Evolutionary conservation across 1,140 invertebrate genomes (phyloP).

Genomic region (Tetramorium alpestre): DNA sequence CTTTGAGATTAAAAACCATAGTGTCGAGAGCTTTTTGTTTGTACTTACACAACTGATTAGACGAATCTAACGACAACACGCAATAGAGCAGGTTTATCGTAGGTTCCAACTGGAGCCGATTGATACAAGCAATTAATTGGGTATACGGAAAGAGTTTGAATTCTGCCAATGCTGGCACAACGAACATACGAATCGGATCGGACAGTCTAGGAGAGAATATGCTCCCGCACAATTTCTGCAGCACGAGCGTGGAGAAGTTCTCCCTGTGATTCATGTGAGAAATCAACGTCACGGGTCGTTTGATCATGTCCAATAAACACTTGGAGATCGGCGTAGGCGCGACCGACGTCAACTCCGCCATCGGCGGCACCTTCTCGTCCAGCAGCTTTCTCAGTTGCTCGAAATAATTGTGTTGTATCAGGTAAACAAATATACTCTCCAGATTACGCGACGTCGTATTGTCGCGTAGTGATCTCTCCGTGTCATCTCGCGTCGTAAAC

Average conservation of each 20-base stretch:
- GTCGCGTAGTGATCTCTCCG: constrained; percentile 84
- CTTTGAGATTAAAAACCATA: neutral
- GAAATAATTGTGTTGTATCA: constrained; percentile 89
- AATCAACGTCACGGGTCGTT: constrained; percentile 89
- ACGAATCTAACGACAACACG: constrained; percentile 89
- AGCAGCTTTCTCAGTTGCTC: constrained; percentile 89
- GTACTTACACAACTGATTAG: constrained; percentile 87
- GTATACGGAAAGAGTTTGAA: constrained; percentile 84
- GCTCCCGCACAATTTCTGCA: constrained; percentile 78
- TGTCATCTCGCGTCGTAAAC: constrained; percentile 88
- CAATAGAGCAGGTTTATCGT: constrained; percentile 87
- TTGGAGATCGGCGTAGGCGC: constrained; percentile 92
- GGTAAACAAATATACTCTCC: constrained; percentile 80
- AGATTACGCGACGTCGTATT: constrained; percentile 80
- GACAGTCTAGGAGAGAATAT: constrained; percentile 82
- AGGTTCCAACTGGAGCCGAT: constrained; percentile 79
- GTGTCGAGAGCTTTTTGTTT: neutral
- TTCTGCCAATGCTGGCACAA: constrained; percentile 85
- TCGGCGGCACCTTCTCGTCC: constrained; percentile 90
- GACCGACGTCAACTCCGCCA: constrained; percentile 89
- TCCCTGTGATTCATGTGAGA: constrained; percentile 70
- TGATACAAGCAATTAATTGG: constrained; percentile 84
- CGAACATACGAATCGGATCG: constrained; percentile 82
- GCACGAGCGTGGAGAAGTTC: constrained; percentile 81
- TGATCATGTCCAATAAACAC: constrained; percentile 91